Percentiles rank a stretch among this genome's conserved stretches.
phyloP scores from a whole-genome alignment of 2,113 vertebrate genomes.

The Lynx canadensis region DNA sequence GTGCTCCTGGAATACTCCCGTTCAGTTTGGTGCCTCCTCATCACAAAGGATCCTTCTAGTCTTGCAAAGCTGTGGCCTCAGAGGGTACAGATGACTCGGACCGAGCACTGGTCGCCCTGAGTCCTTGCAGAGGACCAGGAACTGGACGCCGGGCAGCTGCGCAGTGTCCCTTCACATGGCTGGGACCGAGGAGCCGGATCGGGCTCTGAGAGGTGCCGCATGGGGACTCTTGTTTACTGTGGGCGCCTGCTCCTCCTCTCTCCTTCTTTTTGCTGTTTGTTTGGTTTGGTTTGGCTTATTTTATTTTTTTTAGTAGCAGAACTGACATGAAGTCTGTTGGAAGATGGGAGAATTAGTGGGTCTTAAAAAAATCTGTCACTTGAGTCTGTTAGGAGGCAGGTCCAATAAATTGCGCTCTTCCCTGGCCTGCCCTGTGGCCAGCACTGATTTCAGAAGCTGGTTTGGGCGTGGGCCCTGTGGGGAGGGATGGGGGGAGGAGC shows the following conservation, averaged over 20 bases:
- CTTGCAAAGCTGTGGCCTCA: background rate
- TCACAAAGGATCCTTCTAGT: background rate
- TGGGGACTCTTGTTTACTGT: background rate
- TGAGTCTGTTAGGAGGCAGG: background rate
- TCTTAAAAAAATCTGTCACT: background rate
- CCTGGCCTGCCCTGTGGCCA: background rate
- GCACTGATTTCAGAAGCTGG: background rate
- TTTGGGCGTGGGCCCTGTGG: background rate
- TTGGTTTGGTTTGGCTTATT: background rate
- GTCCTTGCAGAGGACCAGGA: background rate
- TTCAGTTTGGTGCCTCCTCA: background rate
- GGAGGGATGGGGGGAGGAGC: rapidly evolving
- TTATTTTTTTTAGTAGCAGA: background rate
- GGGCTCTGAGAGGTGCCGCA: background rate
- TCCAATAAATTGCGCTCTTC: background rate
- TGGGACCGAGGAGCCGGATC: background rate
- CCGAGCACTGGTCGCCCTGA: background rate
- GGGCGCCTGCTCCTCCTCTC: background rate
- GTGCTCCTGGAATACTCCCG: rapidly evolving
- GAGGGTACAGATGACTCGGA: background rate
- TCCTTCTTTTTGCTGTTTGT: background rate
- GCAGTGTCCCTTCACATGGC: background rate
- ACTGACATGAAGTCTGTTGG: background rate
- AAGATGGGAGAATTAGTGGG: background rate
- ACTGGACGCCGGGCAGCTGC: background rate